Percentiles rank a stretch among this genome's conserved stretches.
These are phyloP conservation scores for Drosophila aff. DNA, from an alignment of 1,140 invertebrate genomes.

Conservation along the genomic window DNA sequence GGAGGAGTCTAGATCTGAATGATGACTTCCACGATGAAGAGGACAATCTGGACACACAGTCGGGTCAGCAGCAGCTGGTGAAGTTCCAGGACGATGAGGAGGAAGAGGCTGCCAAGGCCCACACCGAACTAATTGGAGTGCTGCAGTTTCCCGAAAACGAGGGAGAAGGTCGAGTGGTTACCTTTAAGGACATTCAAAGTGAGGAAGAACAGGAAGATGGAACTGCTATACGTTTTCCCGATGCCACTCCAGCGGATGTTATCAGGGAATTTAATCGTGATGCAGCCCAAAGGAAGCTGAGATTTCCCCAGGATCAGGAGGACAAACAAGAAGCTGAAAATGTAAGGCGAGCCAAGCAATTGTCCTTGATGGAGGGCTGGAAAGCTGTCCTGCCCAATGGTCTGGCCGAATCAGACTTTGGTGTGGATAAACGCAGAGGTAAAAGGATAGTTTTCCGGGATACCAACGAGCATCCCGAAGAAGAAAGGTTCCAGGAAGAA, in stretches of 20 bases:
- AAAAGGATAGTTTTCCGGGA: slow-evolving; percentile 71
- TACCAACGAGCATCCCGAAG: slow-evolving; percentile 57
- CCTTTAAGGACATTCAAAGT: slow-evolving; percentile 65
- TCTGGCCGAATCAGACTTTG: slow-evolving; percentile 35
- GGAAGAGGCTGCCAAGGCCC: slow-evolving; percentile 60
- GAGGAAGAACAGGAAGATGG: slow-evolving; percentile 39
- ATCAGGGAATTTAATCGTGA: slow-evolving; percentile 71
- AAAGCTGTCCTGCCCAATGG: slow-evolving; percentile 63
- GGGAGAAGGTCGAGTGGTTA: slow-evolving; percentile 56
- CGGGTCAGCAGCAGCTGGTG: slow-evolving; percentile 29
- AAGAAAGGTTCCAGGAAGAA: slow-evolving; percentile 29
- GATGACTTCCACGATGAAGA: slow-evolving; percentile 79
- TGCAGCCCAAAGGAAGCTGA: slow-evolving; percentile 70
- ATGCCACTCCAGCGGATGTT: slow-evolving; percentile 60
- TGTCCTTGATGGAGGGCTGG: slow-evolving; percentile 53
- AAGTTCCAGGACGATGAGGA: slow-evolving; percentile 71
- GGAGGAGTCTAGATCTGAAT: slow-evolving; percentile 56
- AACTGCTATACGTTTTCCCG: slow-evolving; percentile 66
- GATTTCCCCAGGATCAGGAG: slow-evolving; percentile 63
- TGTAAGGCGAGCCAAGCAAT: slow-evolving; percentile 39
- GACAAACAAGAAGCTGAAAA: not conserved
- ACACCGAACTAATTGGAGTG: slow-evolving; percentile 71
- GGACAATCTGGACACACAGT: slow-evolving; percentile 73
- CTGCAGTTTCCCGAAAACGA: slow-evolving; percentile 66
- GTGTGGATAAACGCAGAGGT: slow-evolving; percentile 52